These are phyloP conservation scores for Neoaliturus tenellus DNA, from an alignment of 2,888 invertebrate species.

Conservation along the genomic window DNA sequence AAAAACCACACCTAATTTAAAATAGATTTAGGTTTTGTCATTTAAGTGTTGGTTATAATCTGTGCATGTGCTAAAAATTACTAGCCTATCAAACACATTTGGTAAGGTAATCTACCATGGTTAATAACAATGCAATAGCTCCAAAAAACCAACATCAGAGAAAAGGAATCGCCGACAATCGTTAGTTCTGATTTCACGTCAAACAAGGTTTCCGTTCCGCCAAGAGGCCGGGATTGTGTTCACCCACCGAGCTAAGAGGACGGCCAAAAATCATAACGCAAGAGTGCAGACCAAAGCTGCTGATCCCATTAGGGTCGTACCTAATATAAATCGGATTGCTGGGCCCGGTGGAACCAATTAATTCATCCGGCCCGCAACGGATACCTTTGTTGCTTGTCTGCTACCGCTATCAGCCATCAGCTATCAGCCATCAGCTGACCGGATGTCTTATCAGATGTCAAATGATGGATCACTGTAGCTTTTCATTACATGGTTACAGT, in stretches of 20 bases:
- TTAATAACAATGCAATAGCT: no score
- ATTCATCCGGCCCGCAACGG: slow-evolving; percentile 4
- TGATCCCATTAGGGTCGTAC: slow-evolving; percentile 26
- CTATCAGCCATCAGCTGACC: neutral
- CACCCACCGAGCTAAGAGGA: neutral
- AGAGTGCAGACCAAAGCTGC: slow-evolving; percentile 17
- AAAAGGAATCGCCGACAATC: no score
- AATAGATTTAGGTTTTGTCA: no score
- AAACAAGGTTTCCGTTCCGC: neutral
- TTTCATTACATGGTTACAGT: neutral
- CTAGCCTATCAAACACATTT: no score
- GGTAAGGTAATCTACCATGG: no score
- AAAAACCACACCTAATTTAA: no score
- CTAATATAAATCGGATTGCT: slow-evolving; percentile 16
- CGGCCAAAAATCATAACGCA: slow-evolving; percentile 8
- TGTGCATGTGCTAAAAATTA: no score
- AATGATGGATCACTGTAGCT: slow-evolving; percentile 1
- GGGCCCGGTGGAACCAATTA: slow-evolving; percentile 10
- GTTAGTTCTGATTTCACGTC: no score
- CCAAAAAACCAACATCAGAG: no score
- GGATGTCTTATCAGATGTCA: slow-evolving; percentile 12
- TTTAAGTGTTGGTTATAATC: no score
- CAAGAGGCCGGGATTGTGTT: neutral
- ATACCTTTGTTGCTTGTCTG: neutral
- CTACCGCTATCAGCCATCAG: neutral